phyloP scores from a whole-genome alignment of 2,888 invertebrate species.

The Boloria euphrosyne region DNA sequence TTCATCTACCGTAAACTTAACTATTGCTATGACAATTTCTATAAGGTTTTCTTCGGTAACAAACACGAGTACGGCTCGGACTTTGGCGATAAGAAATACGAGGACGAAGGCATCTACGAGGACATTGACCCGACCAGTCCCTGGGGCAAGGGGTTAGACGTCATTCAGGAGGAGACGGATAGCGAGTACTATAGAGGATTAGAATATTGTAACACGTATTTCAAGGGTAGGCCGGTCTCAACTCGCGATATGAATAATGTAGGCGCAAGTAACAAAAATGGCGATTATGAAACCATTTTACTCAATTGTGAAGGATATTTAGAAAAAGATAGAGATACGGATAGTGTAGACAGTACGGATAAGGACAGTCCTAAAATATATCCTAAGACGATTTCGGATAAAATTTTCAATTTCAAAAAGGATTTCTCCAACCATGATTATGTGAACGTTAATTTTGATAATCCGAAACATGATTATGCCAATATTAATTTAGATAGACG shows the following conservation, averaged over 20 bases:
- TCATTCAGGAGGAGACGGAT: constrained; percentile 76
- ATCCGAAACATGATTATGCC: constrained; percentile 41
- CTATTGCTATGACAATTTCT: constrained; percentile 77
- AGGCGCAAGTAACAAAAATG: constrained; percentile 37
- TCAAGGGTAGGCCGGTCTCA: constrained; percentile 39
- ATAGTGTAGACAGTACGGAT: constrained; percentile 34
- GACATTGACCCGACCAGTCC: constrained; percentile 63
- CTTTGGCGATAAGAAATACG: constrained; percentile 50
- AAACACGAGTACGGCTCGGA: constrained; percentile 59
- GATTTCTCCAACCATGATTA: constrained; percentile 72
- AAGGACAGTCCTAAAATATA: constrained; percentile 54
- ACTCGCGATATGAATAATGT: not conserved
- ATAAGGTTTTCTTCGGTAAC: constrained; percentile 70
- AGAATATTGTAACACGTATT: constrained; percentile 66
- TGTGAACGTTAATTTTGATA: constrained; percentile 61
- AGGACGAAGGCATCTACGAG: constrained; percentile 69
- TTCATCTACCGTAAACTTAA: constrained; percentile 73
- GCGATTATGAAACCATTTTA: constrained; percentile 55
- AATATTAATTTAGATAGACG: constrained; percentile 51
- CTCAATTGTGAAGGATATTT: constrained; percentile 58
- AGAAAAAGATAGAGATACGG: constrained; percentile 38
- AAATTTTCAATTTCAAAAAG: constrained; percentile 73
- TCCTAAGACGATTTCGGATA: constrained; percentile 66
- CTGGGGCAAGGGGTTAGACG: constrained; percentile 62
- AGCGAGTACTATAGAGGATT: constrained; percentile 76